Evolutionary conservation across 1,140 invertebrate genomes (phyloP).

Genomic region (Drosophila simulans): DNA sequence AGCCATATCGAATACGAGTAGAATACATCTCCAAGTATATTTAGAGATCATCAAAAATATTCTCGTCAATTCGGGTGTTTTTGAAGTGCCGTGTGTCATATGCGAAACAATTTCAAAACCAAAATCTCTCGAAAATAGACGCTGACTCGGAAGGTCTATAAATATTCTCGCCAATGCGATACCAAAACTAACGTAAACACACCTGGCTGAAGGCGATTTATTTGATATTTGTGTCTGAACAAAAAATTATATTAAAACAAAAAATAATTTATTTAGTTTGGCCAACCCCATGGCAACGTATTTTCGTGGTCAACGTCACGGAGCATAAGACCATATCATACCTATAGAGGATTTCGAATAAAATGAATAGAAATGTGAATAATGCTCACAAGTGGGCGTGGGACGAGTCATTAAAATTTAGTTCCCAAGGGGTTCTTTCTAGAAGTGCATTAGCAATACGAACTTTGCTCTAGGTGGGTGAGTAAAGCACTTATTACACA

Average conservation of each 20-base stretch:
- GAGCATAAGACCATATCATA: constrained; percentile 2
- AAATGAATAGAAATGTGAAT: constrained; percentile 40
- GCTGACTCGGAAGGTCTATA: constrained; percentile 69
- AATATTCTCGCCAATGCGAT: constrained; percentile 50
- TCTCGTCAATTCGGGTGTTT: constrained; percentile 35
- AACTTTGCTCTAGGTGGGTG: constrained; percentile 6
- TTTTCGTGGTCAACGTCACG: constrained; percentile 70
- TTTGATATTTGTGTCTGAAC: constrained; percentile 33
- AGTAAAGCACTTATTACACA: constrained; percentile 34
- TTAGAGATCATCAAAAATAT: constrained; percentile 45
- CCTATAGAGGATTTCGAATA: constrained; percentile 26
- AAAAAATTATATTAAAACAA: constrained; percentile 20
- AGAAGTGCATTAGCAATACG: constrained; percentile 8
- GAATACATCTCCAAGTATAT: constrained; percentile 51
- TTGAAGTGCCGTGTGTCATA: constrained; percentile 70
- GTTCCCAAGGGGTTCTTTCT: constrained; percentile 35
- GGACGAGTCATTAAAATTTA: neutral
- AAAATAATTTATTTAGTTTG: constrained; percentile 37
- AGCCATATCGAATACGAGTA: constrained; percentile 45
- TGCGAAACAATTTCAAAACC: constrained; percentile 73
- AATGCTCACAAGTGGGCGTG: constrained; percentile 32
- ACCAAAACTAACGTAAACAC: constrained; percentile 55
- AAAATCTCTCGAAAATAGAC: constrained; percentile 72
- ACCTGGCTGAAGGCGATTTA: constrained; percentile 57
- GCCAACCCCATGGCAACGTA: constrained; percentile 40